Percentiles rank a stretch among this genome's conserved stretches.
Evolutionary conservation across 2,113 vertebrate genomes (phyloP).

Genomic region (Dicaeum eximium): DNA sequence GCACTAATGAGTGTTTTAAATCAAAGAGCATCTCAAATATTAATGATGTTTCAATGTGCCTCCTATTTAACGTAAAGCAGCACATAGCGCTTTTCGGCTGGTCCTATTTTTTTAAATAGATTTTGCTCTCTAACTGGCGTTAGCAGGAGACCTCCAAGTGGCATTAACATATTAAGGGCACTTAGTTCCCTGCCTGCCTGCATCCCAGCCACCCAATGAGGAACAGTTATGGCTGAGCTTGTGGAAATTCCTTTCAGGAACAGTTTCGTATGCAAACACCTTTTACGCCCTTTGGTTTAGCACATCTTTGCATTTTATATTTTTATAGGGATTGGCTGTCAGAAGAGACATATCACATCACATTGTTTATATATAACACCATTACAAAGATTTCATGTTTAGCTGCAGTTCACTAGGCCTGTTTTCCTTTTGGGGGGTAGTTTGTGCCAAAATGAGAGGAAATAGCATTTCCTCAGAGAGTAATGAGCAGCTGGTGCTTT

Average conservation of each 20-base stretch:
- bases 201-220: slow-evolving; percentile 21
- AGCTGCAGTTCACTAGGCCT: slow-evolving; percentile 49
- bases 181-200: slow-evolving; percentile 10
- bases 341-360: slow-evolving; percentile 40
- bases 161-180: slow-evolving; percentile 2
- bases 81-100: not conserved
- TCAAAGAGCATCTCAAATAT: slow-evolving; percentile 59
- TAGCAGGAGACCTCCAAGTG: not conserved
- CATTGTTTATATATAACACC: slow-evolving; percentile 20
- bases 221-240: not conserved
- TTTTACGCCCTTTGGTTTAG: slow-evolving; percentile 15
- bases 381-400: slow-evolving; percentile 35
- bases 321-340: slow-evolving; percentile 45
- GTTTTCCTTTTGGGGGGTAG: slow-evolving; percentile 61
- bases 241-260: slow-evolving; percentile 36
- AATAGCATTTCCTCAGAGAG: slow-evolving; percentile 68
- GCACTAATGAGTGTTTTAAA: slow-evolving; percentile 63
- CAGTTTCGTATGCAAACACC: slow-evolving; percentile 26
- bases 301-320: slow-evolving; percentile 39
- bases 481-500: slow-evolving; percentile 73
- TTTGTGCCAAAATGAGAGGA: slow-evolving; percentile 70
- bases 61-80: slow-evolving; percentile 23
- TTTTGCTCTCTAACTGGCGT: not conserved
- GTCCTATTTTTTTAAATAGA: not conserved
- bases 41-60: slow-evolving; percentile 43